Base-by-base conservation (phyloP, 2,113 vertebrate genomes). In the Dipodomys stephensi region DNA sequence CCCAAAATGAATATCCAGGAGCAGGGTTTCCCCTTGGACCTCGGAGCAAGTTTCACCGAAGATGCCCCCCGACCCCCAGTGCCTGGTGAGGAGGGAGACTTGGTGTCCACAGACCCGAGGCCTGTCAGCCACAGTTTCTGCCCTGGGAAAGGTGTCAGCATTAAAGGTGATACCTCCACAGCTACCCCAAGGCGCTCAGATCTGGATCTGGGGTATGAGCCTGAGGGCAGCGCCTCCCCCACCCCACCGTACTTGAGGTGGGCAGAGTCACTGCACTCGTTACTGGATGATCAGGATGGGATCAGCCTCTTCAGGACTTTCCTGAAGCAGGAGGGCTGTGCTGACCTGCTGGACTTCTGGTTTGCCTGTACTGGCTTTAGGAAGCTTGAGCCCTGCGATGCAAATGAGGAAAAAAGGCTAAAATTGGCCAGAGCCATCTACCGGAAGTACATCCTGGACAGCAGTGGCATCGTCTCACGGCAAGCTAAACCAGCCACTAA, bases 321-420 rank as follows among this genome's bases (percentile, higher is more conserved):
- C 97, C 98, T 99, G 94, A 99, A 99, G 96, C 99, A 99, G 97
- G 99, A 99, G 97, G 98, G 98, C 77, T 99, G 99, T 1, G 99
- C 98, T 0, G 99, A 99, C 92, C 97, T 99, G 98, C 97, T 99
- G 98, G 99, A 99, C 98, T 99, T 99, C 98, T 99, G 99, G 99
- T 99, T 99, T 62, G 99, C 99, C 5, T 99, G 99, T 98, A 99
- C 98, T 0, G 99, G 99, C 96, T 99, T 99, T 97, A 98, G 99
- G 87, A 99, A 99, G 95, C 98, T 99, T 85, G 99, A 99, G 96
- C 98, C 98, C 0, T 98, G 98, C 0, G 97, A 98, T 27, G 98
- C 98, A 12, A 99, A 99, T 0, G 99, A 99, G 97, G 99, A 99
- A 95, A 99, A 99, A 98, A 98, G 99, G 98, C 97, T 99, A 25